Base-by-base conservation (phyloP, 2,113 vertebrate genomes). In the Tiliqua scincoides region DNA sequence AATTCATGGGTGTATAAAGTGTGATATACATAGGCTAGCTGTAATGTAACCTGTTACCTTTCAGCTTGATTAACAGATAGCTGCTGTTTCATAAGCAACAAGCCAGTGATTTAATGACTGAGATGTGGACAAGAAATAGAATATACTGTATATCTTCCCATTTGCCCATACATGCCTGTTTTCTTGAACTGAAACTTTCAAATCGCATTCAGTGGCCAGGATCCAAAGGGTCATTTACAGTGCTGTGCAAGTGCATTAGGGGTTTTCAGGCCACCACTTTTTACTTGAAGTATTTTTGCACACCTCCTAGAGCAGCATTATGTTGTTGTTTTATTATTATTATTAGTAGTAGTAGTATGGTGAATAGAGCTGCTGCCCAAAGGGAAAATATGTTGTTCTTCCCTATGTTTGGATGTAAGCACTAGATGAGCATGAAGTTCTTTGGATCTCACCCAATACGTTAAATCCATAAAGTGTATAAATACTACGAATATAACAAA, bases 71-170 rank as follows among this genome's bases (percentile, higher is more conserved):
- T 74, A 63, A 80, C 52, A 25, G 52, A 35, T 21, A 43, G 62
- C 35, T 71, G 2, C 17, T 37, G 35, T 57, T 73, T 27, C 7
- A 10, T 27, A 14, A 65, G 59, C 32, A 73, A 21, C 23, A 54
- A 9, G 15, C 9, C 48, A 21, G 78, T 65, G 78, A 74, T 89
- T 92, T 93, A 91, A 84, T 92, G 52, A 37, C 81, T 88, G 40
- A 84, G 93, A 21, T 84, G 68, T 79, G 18, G 85, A 89, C 35
- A 86, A 40, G 72, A 87, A 12, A 93, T 89, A 93, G 89, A 89
- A 92, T 85, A 93, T 83, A 85, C 27, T 48, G 32, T 85, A 92
- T 82, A 15, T 79, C 94, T 91, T 73, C 8, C 63, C n/a, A 87
- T 74, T 88, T 93, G 79, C 87, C 54, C 91, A 43, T 35, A 63